Evolutionary conservation across 2,888 invertebrate species (phyloP), one percentile per base, ranked within the genome.

Genomic region (Drosophila nr. perissopoda): DNA sequence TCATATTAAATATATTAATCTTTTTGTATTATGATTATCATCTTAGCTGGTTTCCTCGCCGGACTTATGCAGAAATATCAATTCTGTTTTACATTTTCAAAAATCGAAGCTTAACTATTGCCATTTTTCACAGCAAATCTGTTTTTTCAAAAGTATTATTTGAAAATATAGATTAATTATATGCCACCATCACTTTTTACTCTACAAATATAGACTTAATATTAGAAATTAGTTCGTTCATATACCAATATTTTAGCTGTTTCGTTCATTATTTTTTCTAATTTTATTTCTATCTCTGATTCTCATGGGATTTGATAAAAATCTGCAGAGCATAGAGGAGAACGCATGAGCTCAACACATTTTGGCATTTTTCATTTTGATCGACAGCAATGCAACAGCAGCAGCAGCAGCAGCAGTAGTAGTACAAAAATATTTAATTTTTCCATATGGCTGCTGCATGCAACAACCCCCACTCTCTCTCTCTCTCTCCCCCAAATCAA

Each of bases 381-480:
- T 60, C 38, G 52, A 16, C 29, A 53, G 53, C 53, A 60, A 40
- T 60, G 49, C 13, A 25, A n/a, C 45, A 34, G 36, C 34, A 38
- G 38, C 8, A n/a, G 7, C 8, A n/a, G 7, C 60, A 16, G 21
- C 62, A 16, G 21, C 62, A 40, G 29, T 18, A 34, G 10, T 25
- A 45, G n/a, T 2, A 57, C 31, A 31, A 27, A 56, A 51, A 29
- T 57, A 42, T 58, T 69, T 52, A 36, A 58, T 69, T 69, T 68
- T 57, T 69, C 34, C 38, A 40, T 48, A 51, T 29, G 48, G 40
- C 33, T 49, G 38, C 48, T 49, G 67, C 36, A 34, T 25, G 38
- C 38, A 38, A 21, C 48, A 18, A 13, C 6, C 11, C 29, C 45
- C 8, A 13, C 56, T 10, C 18, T 13, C n/a, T 11, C 18, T n/a